phyloP scores from a whole-genome alignment of 2,888 invertebrate genomes.

The Gastrophysa polygoni region DNA sequence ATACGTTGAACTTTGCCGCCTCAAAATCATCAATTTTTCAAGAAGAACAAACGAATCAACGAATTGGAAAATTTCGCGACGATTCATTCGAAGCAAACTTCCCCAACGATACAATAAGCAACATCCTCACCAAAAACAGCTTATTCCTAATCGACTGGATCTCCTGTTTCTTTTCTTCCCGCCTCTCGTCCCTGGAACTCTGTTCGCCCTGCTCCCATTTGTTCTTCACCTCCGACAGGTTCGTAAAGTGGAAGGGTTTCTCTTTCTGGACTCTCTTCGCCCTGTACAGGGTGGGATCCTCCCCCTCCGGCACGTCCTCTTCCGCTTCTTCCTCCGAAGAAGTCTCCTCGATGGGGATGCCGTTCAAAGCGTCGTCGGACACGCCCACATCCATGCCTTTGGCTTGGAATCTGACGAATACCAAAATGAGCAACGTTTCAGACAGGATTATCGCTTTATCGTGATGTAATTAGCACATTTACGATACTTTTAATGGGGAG shows the following conservation, averaged over 20 bases:
- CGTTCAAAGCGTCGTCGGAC: slow-evolving; percentile 76
- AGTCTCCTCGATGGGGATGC: slow-evolving; percentile 73
- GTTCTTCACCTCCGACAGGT: slow-evolving; percentile 84
- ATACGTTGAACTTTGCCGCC: no score
- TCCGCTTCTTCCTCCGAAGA: slow-evolving; percentile 72
- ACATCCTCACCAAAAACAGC: slow-evolving; percentile 73
- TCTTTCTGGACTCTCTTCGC: slow-evolving; percentile 69
- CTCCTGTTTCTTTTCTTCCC: slow-evolving; percentile 86
- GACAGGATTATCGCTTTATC: background rate
- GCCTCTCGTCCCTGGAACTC: slow-evolving; percentile 67
- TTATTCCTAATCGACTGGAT: slow-evolving; percentile 85
- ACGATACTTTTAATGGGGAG: no score
- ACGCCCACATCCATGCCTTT: slow-evolving; percentile 83
- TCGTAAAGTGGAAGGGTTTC: slow-evolving; percentile 78
- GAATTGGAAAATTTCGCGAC: no score
- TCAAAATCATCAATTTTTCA: no score
- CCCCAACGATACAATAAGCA: background rate
- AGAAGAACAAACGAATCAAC: no score
- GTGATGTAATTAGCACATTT: no score
- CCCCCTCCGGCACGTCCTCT: slow-evolving; percentile 60
- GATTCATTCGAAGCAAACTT: no score
- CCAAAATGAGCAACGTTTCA: background rate
- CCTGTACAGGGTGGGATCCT: slow-evolving; percentile 58
- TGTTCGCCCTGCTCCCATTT: slow-evolving; percentile 76
- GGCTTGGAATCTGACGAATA: slow-evolving; percentile 70